A percentile compares a stretch with the other conserved stretches of the same genome.
Evolutionary conservation across 2,888 invertebrate genomes (phyloP).

Genomic region (Eurytoma californica): DNA sequence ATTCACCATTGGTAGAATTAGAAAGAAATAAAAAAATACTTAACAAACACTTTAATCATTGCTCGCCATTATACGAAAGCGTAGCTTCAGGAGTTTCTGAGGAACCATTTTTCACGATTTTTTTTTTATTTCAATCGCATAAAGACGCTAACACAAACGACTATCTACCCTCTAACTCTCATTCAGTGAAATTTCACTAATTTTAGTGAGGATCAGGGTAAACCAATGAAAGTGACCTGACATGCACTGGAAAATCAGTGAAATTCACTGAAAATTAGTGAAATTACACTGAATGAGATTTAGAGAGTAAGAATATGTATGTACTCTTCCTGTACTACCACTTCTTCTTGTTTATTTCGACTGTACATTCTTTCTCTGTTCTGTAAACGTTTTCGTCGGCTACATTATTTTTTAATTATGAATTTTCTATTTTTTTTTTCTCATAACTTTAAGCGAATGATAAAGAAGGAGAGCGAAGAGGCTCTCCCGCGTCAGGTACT

Average conservation of each 20-base stretch:
- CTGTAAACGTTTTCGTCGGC: conserved; percentile 22
- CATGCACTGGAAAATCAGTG: too few relatives aligned
- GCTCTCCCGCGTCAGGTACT: conserved; percentile 40
- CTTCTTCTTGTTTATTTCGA: conserved; percentile 39
- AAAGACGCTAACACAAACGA: not conserved
- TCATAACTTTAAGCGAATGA: not conserved
- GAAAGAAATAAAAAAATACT: not conserved
- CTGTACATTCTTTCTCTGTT: conserved; percentile 40
- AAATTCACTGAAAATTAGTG: too few relatives aligned
- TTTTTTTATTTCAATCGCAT: not conserved
- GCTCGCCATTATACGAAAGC: conserved; percentile 2
- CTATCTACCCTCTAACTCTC: too few relatives aligned
- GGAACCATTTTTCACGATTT: conserved; percentile 24
- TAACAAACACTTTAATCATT: conserved; percentile 6
- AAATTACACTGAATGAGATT: too few relatives aligned
- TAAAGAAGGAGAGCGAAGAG: not conserved
- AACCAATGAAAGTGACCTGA: too few relatives aligned
- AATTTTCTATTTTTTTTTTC: conserved; percentile 20
- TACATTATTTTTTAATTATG: conserved; percentile 9
- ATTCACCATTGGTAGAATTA: not conserved
- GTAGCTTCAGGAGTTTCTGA: conserved; percentile 26
- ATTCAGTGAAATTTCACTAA: too few relatives aligned
- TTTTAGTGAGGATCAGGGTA: too few relatives aligned
- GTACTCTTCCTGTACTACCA: conserved; percentile 22
- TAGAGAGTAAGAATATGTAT: conserved; percentile 3